Evolutionary conservation across 2,113 vertebrate species (phyloP).

Genomic region (Ovis aries): DNA sequence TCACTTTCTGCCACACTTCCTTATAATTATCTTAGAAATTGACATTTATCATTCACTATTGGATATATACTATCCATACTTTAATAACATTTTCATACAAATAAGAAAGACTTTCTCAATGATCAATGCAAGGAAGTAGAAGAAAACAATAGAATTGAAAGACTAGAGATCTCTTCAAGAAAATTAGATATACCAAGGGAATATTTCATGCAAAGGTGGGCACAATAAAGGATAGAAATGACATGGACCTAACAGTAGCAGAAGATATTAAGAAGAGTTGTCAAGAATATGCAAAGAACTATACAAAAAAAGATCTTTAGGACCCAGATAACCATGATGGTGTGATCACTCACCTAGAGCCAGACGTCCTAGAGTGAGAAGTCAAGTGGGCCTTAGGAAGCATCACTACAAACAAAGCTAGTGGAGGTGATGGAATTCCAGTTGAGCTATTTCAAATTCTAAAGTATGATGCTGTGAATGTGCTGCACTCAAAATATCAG

Average conservation of each 20-base stretch:
- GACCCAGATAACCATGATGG: accelerated
- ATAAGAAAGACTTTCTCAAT: background rate
- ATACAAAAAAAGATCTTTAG: background rate
- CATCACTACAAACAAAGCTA: background rate
- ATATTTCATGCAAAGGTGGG: background rate
- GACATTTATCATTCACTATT: background rate
- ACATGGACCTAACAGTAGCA: background rate
- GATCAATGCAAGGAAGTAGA: background rate
- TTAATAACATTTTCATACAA: background rate
- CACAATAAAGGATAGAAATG: background rate
- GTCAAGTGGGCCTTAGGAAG: background rate
- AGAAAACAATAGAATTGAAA: background rate
- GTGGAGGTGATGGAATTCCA: background rate
- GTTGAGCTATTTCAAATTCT: background rate
- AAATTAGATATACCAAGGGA: background rate
- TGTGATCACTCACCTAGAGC: background rate
- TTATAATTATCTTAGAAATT: background rate
- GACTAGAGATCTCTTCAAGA: background rate
- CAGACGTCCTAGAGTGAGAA: background rate
- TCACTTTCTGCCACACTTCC: background rate
- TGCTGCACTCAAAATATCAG: background rate
- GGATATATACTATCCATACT: background rate
- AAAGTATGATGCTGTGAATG: background rate
- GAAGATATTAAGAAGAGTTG: background rate
- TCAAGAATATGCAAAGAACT: background rate